phyloP scores from a whole-genome alignment of 2,113 vertebrate genomes.

The Sterrhoptilus dennistouni region DNA sequence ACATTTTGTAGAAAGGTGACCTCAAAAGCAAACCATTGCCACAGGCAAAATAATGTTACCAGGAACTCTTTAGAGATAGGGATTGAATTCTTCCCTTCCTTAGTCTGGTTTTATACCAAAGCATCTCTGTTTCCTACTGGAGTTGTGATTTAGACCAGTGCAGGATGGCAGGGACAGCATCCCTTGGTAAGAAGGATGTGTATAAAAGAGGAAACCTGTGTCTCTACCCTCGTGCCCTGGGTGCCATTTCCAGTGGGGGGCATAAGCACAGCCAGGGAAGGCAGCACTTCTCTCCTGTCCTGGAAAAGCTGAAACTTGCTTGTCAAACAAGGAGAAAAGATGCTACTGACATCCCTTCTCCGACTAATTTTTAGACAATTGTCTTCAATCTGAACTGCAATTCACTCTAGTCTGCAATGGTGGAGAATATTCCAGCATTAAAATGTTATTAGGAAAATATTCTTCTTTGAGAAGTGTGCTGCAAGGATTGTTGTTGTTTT shows the following conservation, averaged over 20 bases:
- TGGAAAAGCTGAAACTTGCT: not conserved
- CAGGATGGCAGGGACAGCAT: not conserved
- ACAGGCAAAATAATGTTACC: not conserved
- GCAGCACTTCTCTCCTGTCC: not conserved
- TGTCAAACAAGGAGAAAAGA: not conserved
- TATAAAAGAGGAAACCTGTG: not conserved
- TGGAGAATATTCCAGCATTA: not conserved
- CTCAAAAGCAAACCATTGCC: conserved; percentile 7
- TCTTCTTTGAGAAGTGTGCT: not conserved
- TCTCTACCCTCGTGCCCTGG: not conserved
- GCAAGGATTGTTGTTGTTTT: not conserved
- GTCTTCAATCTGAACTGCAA: not conserved
- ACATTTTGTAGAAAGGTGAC: not conserved
- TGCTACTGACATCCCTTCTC: not conserved
- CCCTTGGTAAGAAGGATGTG: not conserved
- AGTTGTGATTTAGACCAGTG: not conserved
- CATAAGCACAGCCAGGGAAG: not conserved
- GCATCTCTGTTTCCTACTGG: not conserved
- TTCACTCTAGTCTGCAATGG: not conserved
- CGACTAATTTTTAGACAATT: not conserved
- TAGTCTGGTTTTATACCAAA: not conserved
- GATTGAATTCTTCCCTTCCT: not conserved
- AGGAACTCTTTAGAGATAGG: not conserved
- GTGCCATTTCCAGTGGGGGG: not conserved
- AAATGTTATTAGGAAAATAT: not conserved